These are phyloP conservation scores for Colistium nudipinnis DNA, from an alignment of 2,113 vertebrate species.

Conservation along the genomic window DNA sequence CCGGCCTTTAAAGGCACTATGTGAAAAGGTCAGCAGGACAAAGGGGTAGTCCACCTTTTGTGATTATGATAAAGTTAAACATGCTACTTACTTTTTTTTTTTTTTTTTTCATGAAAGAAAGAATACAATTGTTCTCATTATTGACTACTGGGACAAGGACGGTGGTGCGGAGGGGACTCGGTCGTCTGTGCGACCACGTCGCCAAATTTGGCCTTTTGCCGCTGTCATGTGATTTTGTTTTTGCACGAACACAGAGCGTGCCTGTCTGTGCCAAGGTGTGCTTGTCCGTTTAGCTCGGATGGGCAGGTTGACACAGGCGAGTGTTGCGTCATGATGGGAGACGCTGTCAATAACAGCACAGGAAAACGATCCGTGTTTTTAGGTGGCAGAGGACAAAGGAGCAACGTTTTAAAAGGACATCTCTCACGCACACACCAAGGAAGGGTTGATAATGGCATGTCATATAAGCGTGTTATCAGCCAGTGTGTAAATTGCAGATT, in stretches of 20 bases:
- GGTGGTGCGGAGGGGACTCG: no score
- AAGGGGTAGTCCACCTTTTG: background rate
- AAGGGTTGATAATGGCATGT: slow-evolving; percentile 19
- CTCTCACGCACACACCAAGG: slow-evolving; percentile 20
- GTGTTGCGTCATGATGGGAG: background rate
- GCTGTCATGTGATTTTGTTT: background rate
- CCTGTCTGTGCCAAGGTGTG: slow-evolving; percentile 12
- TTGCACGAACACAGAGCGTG: background rate
- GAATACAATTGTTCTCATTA: no score
- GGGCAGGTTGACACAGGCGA: slow-evolving; percentile 58
- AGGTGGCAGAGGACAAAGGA: slow-evolving; percentile 18
- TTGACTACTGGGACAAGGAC: no score
- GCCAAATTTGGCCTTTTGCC: background rate
- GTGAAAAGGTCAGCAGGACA: background rate
- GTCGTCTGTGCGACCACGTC: no score
- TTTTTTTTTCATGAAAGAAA: no score
- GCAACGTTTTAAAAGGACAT: slow-evolving; percentile 2
- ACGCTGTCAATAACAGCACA: background rate
- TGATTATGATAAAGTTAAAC: background rate
- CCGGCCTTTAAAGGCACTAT: background rate
- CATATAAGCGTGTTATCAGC: slow-evolving; percentile 40
- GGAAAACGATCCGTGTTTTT: background rate
- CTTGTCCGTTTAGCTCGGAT: slow-evolving; percentile 6
- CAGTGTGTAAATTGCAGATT: slow-evolving; percentile 23
- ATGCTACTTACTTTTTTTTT: no score